Percentiles rank a stretch among this genome's conserved stretches.
Evolutionary conservation across 2,888 invertebrate species (phyloP).

Genomic region (Blastobasis adustella): DNA sequence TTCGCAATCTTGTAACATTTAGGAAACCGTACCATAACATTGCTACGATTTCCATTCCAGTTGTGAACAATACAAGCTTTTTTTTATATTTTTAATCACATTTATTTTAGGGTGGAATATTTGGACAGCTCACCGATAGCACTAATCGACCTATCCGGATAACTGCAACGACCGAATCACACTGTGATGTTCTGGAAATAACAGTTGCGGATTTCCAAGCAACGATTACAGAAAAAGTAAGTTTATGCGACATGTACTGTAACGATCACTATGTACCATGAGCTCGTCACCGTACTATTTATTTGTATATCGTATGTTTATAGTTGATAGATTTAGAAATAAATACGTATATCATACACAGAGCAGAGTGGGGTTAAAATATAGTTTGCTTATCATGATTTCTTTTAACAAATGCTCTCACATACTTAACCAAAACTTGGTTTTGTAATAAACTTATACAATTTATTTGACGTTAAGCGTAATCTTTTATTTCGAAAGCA

Average conservation of each 20-base stretch:
- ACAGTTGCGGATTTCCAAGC: slow-evolving; percentile 21
- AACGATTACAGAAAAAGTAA: slow-evolving; percentile 16
- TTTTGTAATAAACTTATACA: no score
- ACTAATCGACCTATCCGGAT: slow-evolving; percentile 18
- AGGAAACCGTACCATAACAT: background rate
- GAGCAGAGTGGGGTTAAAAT: no score
- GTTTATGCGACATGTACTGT: background rate
- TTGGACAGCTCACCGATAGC: slow-evolving; percentile 21
- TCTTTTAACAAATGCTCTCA: no score
- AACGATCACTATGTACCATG: no score
- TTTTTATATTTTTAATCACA: background rate
- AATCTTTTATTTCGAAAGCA: no score
- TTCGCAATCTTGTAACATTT: background rate
- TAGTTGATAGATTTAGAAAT: no score
- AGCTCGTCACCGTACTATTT: no score
- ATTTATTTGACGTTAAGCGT: no score
- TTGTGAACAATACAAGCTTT: background rate
- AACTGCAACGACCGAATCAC: slow-evolving; percentile 19
- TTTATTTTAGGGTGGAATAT: slow-evolving; percentile 21
- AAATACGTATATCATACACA: no score
- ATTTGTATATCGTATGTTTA: no score
- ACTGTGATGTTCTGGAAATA: slow-evolving; percentile 22
- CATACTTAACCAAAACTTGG: no score
- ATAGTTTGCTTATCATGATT: no score
- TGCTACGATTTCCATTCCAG: background rate